Evolutionary conservation across 30 jellyfish, hydroid and myxozoan species (phyloP).

Genomic region (Euphysa ruthae): DNA sequence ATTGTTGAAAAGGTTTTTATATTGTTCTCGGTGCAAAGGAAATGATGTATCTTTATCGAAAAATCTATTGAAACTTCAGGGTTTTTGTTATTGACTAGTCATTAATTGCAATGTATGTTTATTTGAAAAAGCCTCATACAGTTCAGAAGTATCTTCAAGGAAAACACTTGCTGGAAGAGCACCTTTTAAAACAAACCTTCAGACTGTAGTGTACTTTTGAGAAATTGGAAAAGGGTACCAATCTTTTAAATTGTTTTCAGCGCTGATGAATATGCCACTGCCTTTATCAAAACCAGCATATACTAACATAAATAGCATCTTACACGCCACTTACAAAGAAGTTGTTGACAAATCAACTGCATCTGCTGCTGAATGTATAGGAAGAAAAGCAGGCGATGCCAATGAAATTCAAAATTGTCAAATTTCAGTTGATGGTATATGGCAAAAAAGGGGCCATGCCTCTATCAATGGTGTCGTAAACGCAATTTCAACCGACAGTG

Average conservation of each 20-base stretch:
- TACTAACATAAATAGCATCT: background rate
- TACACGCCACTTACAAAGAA: background rate
- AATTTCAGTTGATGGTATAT: background rate
- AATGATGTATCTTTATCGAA: too few relatives aligned
- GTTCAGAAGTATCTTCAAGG: too few relatives aligned
- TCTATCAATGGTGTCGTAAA: background rate
- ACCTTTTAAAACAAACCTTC: too few relatives aligned
- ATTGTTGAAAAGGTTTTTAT: too few relatives aligned
- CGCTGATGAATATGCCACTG: background rate
- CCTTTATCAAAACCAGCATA: background rate
- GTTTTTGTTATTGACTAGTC: too few relatives aligned
- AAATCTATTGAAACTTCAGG: too few relatives aligned
- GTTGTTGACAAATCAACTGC: background rate
- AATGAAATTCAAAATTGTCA: background rate
- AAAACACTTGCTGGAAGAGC: too few relatives aligned
- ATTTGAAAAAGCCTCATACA: too few relatives aligned
- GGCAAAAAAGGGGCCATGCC: conserved; percentile 1
- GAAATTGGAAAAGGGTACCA: background rate
- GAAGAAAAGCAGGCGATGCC: background rate
- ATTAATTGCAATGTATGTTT: too few relatives aligned
- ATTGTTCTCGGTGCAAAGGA: too few relatives aligned
- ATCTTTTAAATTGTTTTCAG: background rate
- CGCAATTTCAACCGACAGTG: background rate
- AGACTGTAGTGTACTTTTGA: too few relatives aligned
- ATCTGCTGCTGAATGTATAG: background rate